A percentile compares a stretch with the other conserved stretches of the same genome.
Evolutionary conservation across 2,113 vertebrate genomes (phyloP).

Genomic region (Polyodon spathula): DNA sequence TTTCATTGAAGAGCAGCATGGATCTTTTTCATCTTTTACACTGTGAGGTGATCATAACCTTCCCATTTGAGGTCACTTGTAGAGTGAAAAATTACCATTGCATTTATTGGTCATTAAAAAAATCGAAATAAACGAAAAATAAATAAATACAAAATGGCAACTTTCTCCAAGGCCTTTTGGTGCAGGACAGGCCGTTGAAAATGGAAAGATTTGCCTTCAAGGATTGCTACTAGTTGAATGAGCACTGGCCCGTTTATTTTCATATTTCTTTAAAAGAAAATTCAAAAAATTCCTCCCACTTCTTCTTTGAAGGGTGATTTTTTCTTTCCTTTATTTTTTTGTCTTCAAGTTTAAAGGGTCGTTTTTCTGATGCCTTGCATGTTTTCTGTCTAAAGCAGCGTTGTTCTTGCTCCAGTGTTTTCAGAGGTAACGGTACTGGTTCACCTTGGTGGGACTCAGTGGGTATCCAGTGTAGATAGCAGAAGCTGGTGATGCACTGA

Average conservation of each 20-base stretch:
- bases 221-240: constrained; percentile 12
- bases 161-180: constrained; percentile 19
- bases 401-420: constrained; percentile 62
- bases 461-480: constrained; percentile 99
- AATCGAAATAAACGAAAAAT: constrained; percentile 32
- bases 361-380: constrained; percentile 41
- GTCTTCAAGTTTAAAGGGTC: constrained; percentile 58
- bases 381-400: constrained; percentile 29
- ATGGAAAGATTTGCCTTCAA: constrained; percentile 18
- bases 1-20: constrained; percentile 72
- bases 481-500: constrained; percentile 94
- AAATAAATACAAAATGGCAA: constrained; percentile 23
- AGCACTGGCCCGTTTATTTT: constrained; percentile 47
- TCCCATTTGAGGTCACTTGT: constrained; percentile 40
- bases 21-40: constrained; percentile 53
- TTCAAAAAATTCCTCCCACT: constrained; percentile 26
- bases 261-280: constrained; percentile 25
- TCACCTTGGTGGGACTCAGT: constrained; percentile 97
- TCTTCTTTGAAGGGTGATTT: constrained; percentile 30
- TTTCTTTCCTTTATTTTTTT: constrained; percentile 26
- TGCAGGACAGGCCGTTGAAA: constrained; percentile 30
- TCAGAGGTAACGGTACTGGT: constrained; percentile 98
- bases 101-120: constrained; percentile 41
- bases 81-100: constrained; percentile 45
- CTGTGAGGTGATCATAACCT: constrained; percentile 25